Evolutionary conservation across 2,797 vertebrate genomes (phyloP).

Genomic region (Microctenopoma stevenorrisi): DNA sequence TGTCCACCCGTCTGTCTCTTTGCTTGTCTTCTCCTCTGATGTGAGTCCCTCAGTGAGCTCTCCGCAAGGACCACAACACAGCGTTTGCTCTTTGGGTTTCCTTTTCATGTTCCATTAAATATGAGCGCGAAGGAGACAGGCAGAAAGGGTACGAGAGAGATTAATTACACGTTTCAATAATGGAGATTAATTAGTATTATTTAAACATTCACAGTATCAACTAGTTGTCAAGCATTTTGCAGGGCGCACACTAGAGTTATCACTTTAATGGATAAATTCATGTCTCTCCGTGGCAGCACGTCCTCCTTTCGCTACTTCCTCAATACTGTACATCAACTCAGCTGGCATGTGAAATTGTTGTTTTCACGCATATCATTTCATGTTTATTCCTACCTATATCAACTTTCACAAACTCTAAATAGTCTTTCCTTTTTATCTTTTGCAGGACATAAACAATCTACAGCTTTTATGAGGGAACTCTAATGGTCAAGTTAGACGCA

Average conservation of each 20-base stretch:
- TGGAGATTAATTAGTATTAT: constrained; percentile 82
- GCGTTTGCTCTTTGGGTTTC: constrained; percentile 75
- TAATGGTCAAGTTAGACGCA: constrained; percentile 54
- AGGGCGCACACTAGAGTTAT: constrained; percentile 54
- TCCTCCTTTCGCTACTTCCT: constrained; percentile 46
- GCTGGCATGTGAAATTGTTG: constrained; percentile 72
- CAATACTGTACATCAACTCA: constrained; percentile 65
- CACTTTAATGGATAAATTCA: constrained; percentile 69
- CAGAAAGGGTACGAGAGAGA: constrained; percentile 68
- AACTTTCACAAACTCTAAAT: constrained; percentile 58
- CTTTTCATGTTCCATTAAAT: constrained; percentile 82
- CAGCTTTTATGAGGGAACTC: constrained; percentile 44
- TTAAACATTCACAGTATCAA: constrained; percentile 81
- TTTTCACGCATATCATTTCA: constrained; percentile 66
- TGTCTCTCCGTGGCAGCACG: constrained; percentile 65
- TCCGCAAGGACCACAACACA: constrained; percentile 73
- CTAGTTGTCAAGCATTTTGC: constrained; percentile 71
- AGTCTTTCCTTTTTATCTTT: constrained; percentile 51
- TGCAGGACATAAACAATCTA: constrained; percentile 41
- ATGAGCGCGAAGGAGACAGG: constrained; percentile 68
- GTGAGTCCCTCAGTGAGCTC: constrained; percentile 75
- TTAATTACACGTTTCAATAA: constrained; percentile 82
- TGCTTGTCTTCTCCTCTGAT: constrained; percentile 76
- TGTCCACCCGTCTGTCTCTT: constrained; percentile 79
- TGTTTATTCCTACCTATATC: constrained; percentile 64